These are phyloP conservation scores for Geodia barretti DNA, from an alignment of 37 sponge, comb jelly and placozoan species.

Conservation along the genomic window DNA sequence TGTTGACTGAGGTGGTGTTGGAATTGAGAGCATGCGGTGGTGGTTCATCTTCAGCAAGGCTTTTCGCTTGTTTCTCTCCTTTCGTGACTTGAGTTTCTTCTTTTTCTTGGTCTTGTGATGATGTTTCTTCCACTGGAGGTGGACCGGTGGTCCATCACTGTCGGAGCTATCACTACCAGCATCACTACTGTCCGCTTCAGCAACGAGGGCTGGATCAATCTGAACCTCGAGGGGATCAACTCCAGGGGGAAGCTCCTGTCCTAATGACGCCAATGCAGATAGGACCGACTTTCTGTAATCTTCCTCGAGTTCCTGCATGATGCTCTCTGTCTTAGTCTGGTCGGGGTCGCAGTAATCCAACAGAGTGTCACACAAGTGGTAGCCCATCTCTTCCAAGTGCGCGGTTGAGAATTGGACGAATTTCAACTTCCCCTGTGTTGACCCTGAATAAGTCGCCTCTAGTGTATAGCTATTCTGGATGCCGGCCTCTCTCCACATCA, in stretches of 20 bases:
- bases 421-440: conserved; percentile 50
- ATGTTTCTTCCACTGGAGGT: conserved; percentile 3
- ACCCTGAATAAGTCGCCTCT: conserved; percentile 96
- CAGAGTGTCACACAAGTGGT: conserved; percentile 95
- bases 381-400: conserved; percentile 94
- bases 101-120: conserved; percentile 43
- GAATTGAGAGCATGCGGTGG: neutral
- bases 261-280: conserved; percentile 35
- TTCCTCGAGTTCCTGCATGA: conserved; percentile 60
- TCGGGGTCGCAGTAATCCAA: conserved; percentile 99
- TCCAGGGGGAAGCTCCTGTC: conserved; percentile 50
- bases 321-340: conserved; percentile 63
- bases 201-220: conserved; percentile 38
- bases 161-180: conserved; percentile 90
- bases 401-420: conserved; percentile 72
- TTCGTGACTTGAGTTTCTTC: conserved; percentile 51
- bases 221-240: conserved; percentile 66
- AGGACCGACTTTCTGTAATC: conserved; percentile 45
- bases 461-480: conserved; percentile 95
- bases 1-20: neutral
- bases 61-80: conserved; percentile 51
- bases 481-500: conserved; percentile 96
- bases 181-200: conserved; percentile 32
- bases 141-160: conserved; percentile 91
- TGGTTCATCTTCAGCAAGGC: conserved; percentile 58